phyloP scores from a whole-genome alignment of 2,888 invertebrate genomes.

The Polydrusus pterygomalis region DNA sequence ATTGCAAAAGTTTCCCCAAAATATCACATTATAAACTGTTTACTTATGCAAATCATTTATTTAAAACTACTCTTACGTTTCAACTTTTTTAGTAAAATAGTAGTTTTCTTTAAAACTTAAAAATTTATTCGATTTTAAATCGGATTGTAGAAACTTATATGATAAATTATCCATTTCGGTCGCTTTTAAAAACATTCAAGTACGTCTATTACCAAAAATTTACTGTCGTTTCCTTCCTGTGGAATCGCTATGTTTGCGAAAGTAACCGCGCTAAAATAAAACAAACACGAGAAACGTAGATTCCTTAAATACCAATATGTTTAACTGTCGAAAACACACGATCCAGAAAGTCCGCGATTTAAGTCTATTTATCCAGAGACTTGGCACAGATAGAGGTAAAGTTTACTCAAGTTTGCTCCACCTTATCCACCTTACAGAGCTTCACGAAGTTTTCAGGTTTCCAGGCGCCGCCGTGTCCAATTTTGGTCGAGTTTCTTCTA shows the following conservation, averaged over 20 bases:
- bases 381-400: conserved; percentile 59
- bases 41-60: not conserved
- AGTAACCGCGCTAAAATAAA: conserved; percentile 49
- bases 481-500: conserved; percentile 57
- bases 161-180: conserved; percentile 47
- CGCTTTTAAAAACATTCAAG: conserved; percentile 48
- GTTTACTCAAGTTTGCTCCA: conserved; percentile 61
- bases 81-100: not conserved
- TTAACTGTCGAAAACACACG: conserved; percentile 56
- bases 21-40: no score
- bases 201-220: conserved; percentile 52
- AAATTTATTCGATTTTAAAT: conserved; percentile 36
- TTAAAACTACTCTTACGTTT: not conserved
- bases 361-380: conserved; percentile 62
- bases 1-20: no score
- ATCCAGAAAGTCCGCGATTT: conserved; percentile 54
- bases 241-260: conserved; percentile 55
- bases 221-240: conserved; percentile 48
- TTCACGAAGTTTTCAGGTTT: conserved; percentile 66
- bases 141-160: conserved; percentile 42
- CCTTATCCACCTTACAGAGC: conserved; percentile 65
- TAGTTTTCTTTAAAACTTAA: not conserved
- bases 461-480: conserved; percentile 67
- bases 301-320: conserved; percentile 57
- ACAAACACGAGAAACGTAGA: conserved; percentile 54